Evolutionary conservation across 2,888 invertebrate genomes (phyloP), one percentile per base, ranked within the genome.

Genomic region (Patella pellucida): DNA sequence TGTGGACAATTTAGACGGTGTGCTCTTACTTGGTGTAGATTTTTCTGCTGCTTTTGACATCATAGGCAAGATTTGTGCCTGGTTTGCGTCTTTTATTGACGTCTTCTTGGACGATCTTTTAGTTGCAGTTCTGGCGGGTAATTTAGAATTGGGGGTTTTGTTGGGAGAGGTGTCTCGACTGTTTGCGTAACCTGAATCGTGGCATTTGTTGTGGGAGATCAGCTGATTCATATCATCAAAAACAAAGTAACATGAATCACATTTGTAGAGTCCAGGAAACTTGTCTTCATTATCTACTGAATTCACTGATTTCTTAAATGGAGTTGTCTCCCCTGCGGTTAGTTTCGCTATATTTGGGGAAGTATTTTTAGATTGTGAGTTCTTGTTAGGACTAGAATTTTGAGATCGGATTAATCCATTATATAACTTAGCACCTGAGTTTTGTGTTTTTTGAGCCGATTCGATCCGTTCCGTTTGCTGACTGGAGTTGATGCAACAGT

Each of bases 401-500:
- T 16, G 56, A 56, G 56, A 56, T 56, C 56, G 7, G 3, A 56
- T 56, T 19, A 56, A 56, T 19, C 56, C 56, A 56, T 56, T 56
- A 56, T 19, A 56, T 56, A 56, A 56, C 16, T 19, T 19, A 56
- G n/a, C 19, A 56, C 56, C 56, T 56, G 56, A 56, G 56, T 7
- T 69, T n/a, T 51, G 69, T 23, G 7, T 41, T 19, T 19, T 51
- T 52, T 31, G 52, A 69, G 11, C 69, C 51, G 52, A 41, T 74
- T 7, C 70, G 52, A 23, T 72, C 51, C 50, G 62, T 15, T 31
- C 52, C 68, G 69, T 68, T 15, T 72, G 75, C 31, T 83, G 79
- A 50, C 76, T 78, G 27, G 87, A 75, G 67, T 85, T 87, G 7
- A 92, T 91, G 69, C 90, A 90, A 82, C 92, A 92, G 81, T 91